phyloP scores from a whole-genome alignment of 2,888 invertebrate genomes.

The Ryuthela nishihirai region DNA sequence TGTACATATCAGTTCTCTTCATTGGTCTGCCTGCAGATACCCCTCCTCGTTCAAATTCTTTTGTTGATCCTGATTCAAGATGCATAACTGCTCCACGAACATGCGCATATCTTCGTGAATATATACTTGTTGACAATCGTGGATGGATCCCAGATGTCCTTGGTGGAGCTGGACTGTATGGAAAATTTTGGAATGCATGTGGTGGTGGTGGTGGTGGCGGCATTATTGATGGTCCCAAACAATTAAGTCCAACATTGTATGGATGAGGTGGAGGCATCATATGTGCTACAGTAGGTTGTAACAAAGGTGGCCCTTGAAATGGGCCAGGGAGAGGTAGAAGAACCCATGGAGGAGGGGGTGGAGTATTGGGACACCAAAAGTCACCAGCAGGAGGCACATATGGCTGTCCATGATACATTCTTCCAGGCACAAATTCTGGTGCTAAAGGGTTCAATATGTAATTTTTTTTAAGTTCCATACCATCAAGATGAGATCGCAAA shows the following conservation, averaged over 20 bases:
- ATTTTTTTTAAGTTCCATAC: constrained; percentile 68
- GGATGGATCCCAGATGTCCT: constrained; percentile 5
- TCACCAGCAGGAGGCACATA: constrained; percentile 1
- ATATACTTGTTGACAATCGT: constrained; percentile 8
- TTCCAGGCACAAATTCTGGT: constrained; percentile 69
- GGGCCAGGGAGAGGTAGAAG: constrained; percentile 8
- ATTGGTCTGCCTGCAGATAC: background rate
- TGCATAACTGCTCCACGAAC: background rate
- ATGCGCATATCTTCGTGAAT: constrained; percentile 15
- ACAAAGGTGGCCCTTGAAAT: constrained; percentile 22
- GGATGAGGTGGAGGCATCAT: constrained; percentile 26
- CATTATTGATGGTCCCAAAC: constrained; percentile 12
- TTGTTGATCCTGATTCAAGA: no score
- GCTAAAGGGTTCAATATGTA: constrained; percentile 77
- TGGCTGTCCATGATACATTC: constrained; percentile 16
- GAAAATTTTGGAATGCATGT: constrained; percentile 14
- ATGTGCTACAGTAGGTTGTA: constrained; percentile 18
- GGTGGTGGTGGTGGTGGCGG: constrained; percentile 15
- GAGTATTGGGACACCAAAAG: constrained; percentile 2
- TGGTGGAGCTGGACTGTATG: constrained; percentile 13
- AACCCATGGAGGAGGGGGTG: constrained; percentile 10
- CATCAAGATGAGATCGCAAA: constrained; percentile 64
- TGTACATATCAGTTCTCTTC: constrained; percentile 13
- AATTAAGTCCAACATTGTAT: constrained; percentile 13
- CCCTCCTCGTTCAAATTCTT: constrained; percentile 21